Evolutionary conservation across 1,140 invertebrate genomes (phyloP).

Genomic region (Drosophila sechellia): DNA sequence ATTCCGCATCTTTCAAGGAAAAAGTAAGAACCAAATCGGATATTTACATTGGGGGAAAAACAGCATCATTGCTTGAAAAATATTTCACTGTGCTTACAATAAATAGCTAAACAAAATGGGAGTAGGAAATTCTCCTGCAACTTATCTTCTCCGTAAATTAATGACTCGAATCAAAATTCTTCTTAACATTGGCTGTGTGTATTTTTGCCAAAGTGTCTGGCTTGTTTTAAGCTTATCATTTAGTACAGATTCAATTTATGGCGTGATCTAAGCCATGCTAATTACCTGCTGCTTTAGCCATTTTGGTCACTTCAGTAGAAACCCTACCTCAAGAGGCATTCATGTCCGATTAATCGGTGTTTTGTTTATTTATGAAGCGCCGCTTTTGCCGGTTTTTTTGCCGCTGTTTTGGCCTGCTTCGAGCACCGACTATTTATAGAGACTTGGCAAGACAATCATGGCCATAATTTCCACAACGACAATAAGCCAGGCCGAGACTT

Average conservation of each 20-base stretch:
- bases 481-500: constrained; percentile 37
- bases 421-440: constrained; percentile 59
- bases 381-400: constrained; percentile 12
- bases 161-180: no score
- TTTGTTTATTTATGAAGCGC: constrained; percentile 59
- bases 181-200: no score
- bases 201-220: no score
- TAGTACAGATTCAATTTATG: not conserved
- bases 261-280: not conserved
- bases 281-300: constrained; percentile 1
- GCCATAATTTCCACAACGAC: constrained; percentile 35
- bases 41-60: no score
- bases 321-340: constrained; percentile 58
- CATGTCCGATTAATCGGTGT: constrained; percentile 53
- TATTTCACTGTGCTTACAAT: no score
- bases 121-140: no score
- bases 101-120: no score
- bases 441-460: constrained; percentile 42
- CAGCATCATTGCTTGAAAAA: no score
- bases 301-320: not conserved
- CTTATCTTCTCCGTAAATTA: no score
- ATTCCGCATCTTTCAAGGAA: no score
- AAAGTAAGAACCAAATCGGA: no score
- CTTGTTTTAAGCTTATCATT: not conserved
- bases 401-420: constrained; percentile 8